phyloP scores from a whole-genome alignment of 2,797 vertebrate genomes.

The Darevskia nairensis region DNA sequence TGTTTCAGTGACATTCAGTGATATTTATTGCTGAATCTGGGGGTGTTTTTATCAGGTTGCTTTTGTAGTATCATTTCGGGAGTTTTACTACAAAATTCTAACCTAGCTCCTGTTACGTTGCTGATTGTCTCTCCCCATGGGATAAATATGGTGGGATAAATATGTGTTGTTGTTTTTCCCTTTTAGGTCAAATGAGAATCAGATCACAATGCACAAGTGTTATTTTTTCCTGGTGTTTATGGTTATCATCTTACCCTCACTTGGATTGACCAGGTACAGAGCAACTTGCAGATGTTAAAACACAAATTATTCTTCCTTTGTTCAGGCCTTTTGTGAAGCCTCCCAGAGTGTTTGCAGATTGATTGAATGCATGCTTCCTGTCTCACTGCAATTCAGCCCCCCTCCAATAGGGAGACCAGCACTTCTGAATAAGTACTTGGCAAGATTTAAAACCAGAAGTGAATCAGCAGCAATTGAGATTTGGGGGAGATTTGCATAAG shows the following conservation, averaged over 20 bases:
- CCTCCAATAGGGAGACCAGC: not conserved
- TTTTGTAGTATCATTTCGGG: not conserved
- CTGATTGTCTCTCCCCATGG: not conserved
- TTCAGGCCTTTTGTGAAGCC: not conserved
- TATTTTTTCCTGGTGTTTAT: slow-evolving; percentile 96
- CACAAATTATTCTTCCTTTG: not conserved
- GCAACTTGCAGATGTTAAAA: not conserved
- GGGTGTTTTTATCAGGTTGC: not conserved
- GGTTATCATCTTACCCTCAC: slow-evolving; percentile 95
- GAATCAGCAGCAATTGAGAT: not conserved
- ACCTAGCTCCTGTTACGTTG: not conserved
- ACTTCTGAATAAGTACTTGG: not conserved
- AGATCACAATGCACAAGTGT: slow-evolving; percentile 95
- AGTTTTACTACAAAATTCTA: not conserved
- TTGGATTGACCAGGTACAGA: slow-evolving; percentile 92
- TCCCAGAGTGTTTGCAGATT: not conserved
- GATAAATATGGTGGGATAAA: not conserved
- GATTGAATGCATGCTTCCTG: not conserved
- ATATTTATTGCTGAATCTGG: not conserved
- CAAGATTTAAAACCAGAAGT: not conserved
- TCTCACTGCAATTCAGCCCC: not conserved
- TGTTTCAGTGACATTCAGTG: no score
- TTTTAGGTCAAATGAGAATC: slow-evolving; percentile 90
- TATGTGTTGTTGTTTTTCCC: slow-evolving; percentile 25
- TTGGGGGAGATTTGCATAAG: not conserved